A percentile compares a stretch with the other conserved stretches of the same genome.
Conservation (phyloP, 2,888 invertebrate species). For the Pecten maximus region DNA sequence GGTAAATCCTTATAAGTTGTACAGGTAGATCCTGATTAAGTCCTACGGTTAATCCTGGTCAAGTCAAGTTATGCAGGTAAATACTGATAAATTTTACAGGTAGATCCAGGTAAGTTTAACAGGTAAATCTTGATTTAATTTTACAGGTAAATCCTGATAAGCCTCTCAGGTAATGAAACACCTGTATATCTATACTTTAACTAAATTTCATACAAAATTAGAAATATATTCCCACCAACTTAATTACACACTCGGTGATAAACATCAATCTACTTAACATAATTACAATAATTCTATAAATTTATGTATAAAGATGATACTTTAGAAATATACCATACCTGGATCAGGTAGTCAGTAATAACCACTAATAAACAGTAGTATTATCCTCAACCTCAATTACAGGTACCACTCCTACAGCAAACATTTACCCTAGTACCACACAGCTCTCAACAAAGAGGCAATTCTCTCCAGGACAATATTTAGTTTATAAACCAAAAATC, state of each 20-base stretch:
- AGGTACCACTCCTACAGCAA: not conserved
- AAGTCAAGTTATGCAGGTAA: too few relatives aligned
- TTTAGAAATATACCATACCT: too few relatives aligned
- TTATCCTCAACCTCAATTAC: not conserved
- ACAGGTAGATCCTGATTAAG: not conserved
- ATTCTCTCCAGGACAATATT: not conserved
- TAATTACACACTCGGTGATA: too few relatives aligned
- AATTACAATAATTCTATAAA: too few relatives aligned
- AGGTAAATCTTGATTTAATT: not conserved
- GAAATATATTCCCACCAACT: too few relatives aligned
- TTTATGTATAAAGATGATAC: too few relatives aligned
- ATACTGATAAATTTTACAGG: not conserved
- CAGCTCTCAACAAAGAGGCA: not conserved
- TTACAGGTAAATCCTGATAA: not conserved
- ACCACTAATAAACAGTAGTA: not conserved
- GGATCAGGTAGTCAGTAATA: too few relatives aligned
- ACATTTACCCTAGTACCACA: not conserved
- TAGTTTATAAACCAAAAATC: not conserved
- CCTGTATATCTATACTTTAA: too few relatives aligned
- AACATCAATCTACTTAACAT: too few relatives aligned
- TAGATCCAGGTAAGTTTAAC: not conserved
- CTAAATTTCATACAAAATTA: too few relatives aligned
- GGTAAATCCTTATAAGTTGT: not conserved
- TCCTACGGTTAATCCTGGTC: not conserved
- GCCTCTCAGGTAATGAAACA: not conserved